Evolutionary conservation across 2,888 invertebrate species (phyloP), one percentile per base, ranked within the genome.

Genomic region (Trissonchulus sp.): DNA sequence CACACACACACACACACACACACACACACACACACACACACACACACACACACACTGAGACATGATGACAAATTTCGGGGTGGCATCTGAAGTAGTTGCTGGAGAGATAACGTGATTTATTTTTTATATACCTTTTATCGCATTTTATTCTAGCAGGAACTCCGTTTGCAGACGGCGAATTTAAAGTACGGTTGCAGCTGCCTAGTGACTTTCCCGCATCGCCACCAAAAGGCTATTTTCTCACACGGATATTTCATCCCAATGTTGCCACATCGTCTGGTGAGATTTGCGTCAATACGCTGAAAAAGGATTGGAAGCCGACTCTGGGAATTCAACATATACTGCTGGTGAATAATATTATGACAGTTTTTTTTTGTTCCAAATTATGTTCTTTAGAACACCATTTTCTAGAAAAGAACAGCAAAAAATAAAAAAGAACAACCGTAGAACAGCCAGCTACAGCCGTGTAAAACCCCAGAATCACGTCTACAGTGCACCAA

Each of bases 171-270:
- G 91, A 92, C 77, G 96, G 96, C 73, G 88, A 90, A 68, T 97
- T 97, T 87, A 90, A 91, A 85, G 91, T 95, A 78, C 94, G 94
- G 85, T 87, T 97, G 80, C 91, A 91, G 78, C 88, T 97, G 76
- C 93, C 93, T 23, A 94, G 94, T 88, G 93, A 93, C 85, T 97
- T 94, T 86, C 96, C 96, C 15, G 89, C 90, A 81, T 90, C 91
- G 80, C 94, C 96, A 79, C 96, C 96, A 69, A 94, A 94, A 87
- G 95, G 87, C n/a, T 88, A 85, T 87, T 97, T 97, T 86, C 88
- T 94, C 77, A 97, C 96, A 74, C 93, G 93, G 88, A 93, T 97
- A 84, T 97, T 97, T 88, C 96, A 97, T 87, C 96, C 96, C 35
- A 97, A 97, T 88, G 95, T 97, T 81, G 91, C 95, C 72, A 88